Evolutionary conservation across 2,888 invertebrate species (phyloP).

Genomic region (Norana najaformis): DNA sequence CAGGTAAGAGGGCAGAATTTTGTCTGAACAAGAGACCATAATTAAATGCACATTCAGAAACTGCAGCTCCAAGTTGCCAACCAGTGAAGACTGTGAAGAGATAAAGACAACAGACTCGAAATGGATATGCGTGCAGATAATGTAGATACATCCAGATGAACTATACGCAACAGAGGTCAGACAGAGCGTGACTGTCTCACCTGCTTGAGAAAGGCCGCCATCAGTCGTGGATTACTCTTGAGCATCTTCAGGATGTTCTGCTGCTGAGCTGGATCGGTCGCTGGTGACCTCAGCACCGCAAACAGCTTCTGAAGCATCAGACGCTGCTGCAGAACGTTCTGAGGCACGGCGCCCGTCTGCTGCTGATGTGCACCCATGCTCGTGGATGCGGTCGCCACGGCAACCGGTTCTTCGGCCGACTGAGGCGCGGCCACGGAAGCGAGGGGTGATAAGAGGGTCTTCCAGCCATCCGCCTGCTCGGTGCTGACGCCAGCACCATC

Average conservation of each 20-base stretch:
- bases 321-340: slow-evolving; percentile 20
- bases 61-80: too few species aligned
- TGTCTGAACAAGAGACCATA: too few species aligned
- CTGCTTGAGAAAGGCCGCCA: slow-evolving; percentile 33
- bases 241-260: slow-evolving; percentile 67
- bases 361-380: slow-evolving; percentile 18
- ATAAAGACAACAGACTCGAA: too few species aligned
- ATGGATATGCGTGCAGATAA: too few species aligned
- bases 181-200: too few species aligned
- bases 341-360: slow-evolving; percentile 18
- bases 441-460: slow-evolving; percentile 4
- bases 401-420: not conserved
- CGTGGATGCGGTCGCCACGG: not conserved
- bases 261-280: slow-evolving; percentile 66
- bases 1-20: too few species aligned
- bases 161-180: too few species aligned
- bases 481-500: not conserved
- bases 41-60: too few species aligned
- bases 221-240: slow-evolving; percentile 30
- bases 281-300: slow-evolving; percentile 29
- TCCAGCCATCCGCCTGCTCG: not conserved
- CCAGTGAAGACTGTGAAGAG: too few species aligned
- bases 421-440: slow-evolving; percentile 15
- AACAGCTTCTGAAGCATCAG: slow-evolving; percentile 63
- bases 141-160: too few species aligned